phyloP scores from a whole-genome alignment of 2,113 vertebrate genomes.

The Hippocampus comes region DNA sequence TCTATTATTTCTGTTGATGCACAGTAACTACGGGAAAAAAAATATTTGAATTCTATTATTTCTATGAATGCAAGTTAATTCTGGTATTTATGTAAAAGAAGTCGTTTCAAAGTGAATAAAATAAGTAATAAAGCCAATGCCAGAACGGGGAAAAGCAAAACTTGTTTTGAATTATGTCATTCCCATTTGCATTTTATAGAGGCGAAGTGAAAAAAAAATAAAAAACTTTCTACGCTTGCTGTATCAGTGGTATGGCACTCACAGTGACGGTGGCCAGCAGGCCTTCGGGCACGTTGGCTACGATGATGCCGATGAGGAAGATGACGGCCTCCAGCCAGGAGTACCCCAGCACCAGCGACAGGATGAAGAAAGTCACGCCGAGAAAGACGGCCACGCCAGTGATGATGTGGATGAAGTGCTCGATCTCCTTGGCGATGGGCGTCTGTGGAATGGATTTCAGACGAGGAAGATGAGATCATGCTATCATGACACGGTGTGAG shows the following conservation, averaged over 20 bases:
- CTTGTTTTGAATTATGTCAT: no score
- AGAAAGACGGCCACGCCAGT: slow-evolving; percentile 88
- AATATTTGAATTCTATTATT: no score
- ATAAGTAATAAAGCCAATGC: no score
- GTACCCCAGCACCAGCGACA: slow-evolving; percentile 83
- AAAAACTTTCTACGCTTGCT: neutral
- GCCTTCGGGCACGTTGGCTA: slow-evolving; percentile 88
- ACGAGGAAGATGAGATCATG: neutral
- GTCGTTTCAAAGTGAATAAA: no score
- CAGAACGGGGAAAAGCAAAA: no score
- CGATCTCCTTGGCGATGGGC: slow-evolving; percentile 87
- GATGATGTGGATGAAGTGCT: slow-evolving; percentile 92
- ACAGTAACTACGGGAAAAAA: no score
- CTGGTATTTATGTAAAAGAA: no score
- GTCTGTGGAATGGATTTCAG: slow-evolving; percentile 60
- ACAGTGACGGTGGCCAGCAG: slow-evolving; percentile 90
- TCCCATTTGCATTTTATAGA: no score
- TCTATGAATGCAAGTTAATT: no score
- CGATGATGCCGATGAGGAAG: slow-evolving; percentile 92
- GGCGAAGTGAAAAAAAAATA: no score
- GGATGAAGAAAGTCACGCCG: slow-evolving; percentile 81
- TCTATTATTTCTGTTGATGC: no score
- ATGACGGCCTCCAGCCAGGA: slow-evolving; percentile 87
- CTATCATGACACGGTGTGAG: neutral
- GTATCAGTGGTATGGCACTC: slow-evolving; percentile 50